Evolutionary conservation across 2,797 vertebrate species (phyloP).

Genomic region (Odontamblyopus lacepedii): DNA sequence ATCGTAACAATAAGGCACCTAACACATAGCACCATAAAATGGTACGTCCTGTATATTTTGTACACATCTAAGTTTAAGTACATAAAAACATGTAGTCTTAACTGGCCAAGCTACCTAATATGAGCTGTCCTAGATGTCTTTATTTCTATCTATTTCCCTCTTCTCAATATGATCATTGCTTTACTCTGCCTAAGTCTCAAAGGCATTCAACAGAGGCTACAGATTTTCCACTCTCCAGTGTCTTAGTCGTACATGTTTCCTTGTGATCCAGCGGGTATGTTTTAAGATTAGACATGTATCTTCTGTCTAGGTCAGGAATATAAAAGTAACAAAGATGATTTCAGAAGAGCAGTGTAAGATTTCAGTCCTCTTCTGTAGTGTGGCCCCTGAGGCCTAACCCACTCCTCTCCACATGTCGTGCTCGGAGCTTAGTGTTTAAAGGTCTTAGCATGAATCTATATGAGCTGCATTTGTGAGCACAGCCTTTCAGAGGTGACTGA

Average conservation of each 20-base stretch:
- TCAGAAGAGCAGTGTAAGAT: slow-evolving; percentile 9
- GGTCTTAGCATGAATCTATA: slow-evolving; percentile 53
- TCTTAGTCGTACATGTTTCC: not conserved
- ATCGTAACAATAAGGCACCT: too few relatives aligned
- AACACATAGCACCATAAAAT: too few relatives aligned
- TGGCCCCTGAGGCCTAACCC: slow-evolving; percentile 17
- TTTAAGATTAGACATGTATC: slow-evolving; percentile 1
- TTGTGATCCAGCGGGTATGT: not conserved
- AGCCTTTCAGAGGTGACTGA: slow-evolving; percentile 34
- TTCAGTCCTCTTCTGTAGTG: not conserved
- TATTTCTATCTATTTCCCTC: not conserved
- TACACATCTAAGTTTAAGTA: too few relatives aligned
- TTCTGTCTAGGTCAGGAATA: not conserved
- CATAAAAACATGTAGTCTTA: too few relatives aligned
- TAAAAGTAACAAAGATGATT: slow-evolving; percentile 9
- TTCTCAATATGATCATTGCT: not conserved
- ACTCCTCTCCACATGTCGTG: slow-evolving; percentile 13
- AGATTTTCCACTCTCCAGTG: not conserved
- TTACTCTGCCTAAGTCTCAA: too few relatives aligned
- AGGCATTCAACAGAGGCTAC: not conserved
- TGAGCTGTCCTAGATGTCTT: not conserved
- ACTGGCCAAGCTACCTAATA: too few relatives aligned
- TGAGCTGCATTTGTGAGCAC: slow-evolving; percentile 20
- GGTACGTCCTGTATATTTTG: too few relatives aligned
- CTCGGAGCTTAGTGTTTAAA: slow-evolving; percentile 34